These are phyloP conservation scores for Erannis defoliaria DNA, from an alignment of 2,888 invertebrate species.

Conservation along the genomic window DNA sequence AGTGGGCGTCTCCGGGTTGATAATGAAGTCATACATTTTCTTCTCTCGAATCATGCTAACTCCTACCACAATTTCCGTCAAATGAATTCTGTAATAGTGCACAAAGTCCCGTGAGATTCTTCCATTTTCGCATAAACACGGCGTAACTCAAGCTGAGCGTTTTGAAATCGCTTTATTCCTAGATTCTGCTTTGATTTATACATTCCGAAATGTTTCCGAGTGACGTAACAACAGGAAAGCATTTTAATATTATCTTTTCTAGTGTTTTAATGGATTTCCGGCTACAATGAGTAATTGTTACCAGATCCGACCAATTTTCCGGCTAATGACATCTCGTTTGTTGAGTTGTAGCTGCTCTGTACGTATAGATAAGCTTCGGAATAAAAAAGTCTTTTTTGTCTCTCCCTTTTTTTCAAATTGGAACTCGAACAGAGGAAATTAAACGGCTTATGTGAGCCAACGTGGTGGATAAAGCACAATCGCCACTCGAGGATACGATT, in stretches of 20 bases:
- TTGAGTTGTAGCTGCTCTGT: too few relatives aligned
- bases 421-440: too few relatives aligned
- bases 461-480: too few relatives aligned
- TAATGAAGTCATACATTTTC: too few relatives aligned
- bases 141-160: slow-evolving; percentile 24
- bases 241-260: slow-evolving; percentile 67
- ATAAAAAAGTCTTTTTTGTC: too few relatives aligned
- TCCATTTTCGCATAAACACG: slow-evolving; percentile 28
- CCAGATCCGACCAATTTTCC: slow-evolving; percentile 11
- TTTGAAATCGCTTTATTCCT: slow-evolving; percentile 49
- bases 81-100: slow-evolving; percentile 24
- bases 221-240: slow-evolving; percentile 65
- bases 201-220: slow-evolving; percentile 59
- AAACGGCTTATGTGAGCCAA: too few relatives aligned
- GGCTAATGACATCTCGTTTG: too few relatives aligned
- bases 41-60: neutral
- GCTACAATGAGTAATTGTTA: neutral
- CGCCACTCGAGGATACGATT: too few relatives aligned
- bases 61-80: slow-evolving; percentile 13
- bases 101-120: slow-evolving; percentile 15
- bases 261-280: slow-evolving; percentile 16
- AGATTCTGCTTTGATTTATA: slow-evolving; percentile 66
- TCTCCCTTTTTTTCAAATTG: too few relatives aligned
- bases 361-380: too few relatives aligned
- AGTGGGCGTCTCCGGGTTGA: too few relatives aligned